Base-by-base conservation (phyloP, 2,888 invertebrate genomes). In the Neoaliturus tenellus region DNA sequence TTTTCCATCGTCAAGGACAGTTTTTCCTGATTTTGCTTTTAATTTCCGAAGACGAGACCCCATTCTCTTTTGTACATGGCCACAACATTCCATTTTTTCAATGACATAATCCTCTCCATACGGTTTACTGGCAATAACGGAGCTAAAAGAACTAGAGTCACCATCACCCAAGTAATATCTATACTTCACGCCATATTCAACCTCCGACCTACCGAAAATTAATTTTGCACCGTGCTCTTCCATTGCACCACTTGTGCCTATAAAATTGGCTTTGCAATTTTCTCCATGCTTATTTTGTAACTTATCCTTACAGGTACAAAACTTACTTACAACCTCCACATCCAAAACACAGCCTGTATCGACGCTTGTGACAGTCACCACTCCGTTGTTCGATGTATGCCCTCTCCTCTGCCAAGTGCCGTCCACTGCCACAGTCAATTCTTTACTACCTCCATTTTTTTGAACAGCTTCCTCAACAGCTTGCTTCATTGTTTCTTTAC, bases 51-150 rank as follows among this genome's bases (percentile, higher is more conserved):
- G 31, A 10, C 80, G 55, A 80, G 35, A 31, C 2, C 55, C 80
- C 35, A 80, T 80, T n/a, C 55, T 3, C 35, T 80, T 80, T 28
- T 48, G 28, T 0, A 55, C 39, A 33, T 55, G 80, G 2, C 55
- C 80, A 51, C 55, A 51, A 44, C 78, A 80, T 28, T 80, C 78
- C 20, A 75, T 75, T 75, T 80, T 48, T 20, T 80, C 51, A n/a
- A 80, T 80, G 5, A 28, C 8, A 51, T 12, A 80, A 8, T 80
- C 14, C n/a, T 80, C 51, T 25, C 80, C 80, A 51, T 51, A 48
- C 12, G 80, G 51, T 25, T 17, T 80, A n/a, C 10, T 55, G 31
- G 31, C 5, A 23, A 55, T 20, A 80, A 80, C 51, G 14, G 78
- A 48, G 17, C 51, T 51, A 48, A 78, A 78, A 17, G 44, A 48